Percentiles rank a stretch among this genome's conserved stretches.
Evolutionary conservation across 2,888 invertebrate species (phyloP).

Genomic region (Lasioglossum calceatum): DNA sequence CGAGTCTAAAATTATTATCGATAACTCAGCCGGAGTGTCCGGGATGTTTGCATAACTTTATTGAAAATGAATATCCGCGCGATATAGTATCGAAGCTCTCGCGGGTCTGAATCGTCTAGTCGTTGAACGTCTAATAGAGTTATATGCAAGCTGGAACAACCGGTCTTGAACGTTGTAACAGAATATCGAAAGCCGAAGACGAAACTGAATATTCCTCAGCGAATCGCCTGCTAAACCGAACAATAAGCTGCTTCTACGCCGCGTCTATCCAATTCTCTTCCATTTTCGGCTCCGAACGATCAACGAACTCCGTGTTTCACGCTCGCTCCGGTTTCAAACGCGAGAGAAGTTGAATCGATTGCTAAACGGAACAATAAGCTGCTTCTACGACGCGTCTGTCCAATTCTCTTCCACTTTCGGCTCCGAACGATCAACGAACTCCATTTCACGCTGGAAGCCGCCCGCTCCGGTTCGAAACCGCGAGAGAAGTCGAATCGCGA

Average conservation of each 20-base stretch:
- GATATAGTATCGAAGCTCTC: conserved; percentile 24
- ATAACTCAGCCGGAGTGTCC: conserved; percentile 14
- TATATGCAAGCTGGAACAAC: conserved; percentile 54
- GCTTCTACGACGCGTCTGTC: not conserved
- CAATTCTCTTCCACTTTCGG: not conserved
- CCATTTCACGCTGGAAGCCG: not conserved
- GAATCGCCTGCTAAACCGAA: conserved; percentile 8
- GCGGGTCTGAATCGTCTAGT: conserved; percentile 20
- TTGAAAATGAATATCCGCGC: conserved; percentile 26
- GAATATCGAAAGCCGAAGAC: conserved; percentile 39
- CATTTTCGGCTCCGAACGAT: not conserved
- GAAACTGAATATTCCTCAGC: conserved; percentile 28
- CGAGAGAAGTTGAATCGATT: not conserved
- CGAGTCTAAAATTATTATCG: conserved; percentile 15
- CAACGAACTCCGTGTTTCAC: not conserved
- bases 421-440: not conserved
- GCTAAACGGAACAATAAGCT: not conserved
- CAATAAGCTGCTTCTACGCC: not conserved
- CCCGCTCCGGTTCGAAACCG: not conserved
- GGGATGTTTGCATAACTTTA: conserved; percentile 34
- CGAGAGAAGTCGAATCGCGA: not conserved
- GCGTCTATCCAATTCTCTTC: not conserved
- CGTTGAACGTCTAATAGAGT: conserved; percentile 54
- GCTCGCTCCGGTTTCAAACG: not conserved
- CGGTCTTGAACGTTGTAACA: conserved; percentile 40